A percentile compares a stretch with the other conserved stretches of the same genome.
phyloP scores from a whole-genome alignment of 1,140 invertebrate genomes.

The Eueides isabella region DNA sequence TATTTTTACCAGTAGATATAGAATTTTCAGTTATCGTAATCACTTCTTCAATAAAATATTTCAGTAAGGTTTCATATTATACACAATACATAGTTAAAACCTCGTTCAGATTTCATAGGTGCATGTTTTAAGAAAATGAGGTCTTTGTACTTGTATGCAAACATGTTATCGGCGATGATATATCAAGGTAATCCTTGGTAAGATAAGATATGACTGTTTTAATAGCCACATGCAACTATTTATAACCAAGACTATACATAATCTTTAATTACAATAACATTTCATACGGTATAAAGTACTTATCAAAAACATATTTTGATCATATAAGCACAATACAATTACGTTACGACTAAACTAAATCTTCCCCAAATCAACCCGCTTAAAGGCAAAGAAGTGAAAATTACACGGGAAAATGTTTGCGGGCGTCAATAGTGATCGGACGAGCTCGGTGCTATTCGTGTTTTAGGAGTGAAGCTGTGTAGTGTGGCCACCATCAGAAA shows the following conservation, averaged over 20 bases:
- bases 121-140: background rate
- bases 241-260: background rate
- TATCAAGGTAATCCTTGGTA: constrained; percentile 19
- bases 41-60: too few relatives aligned
- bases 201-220: constrained; percentile 18
- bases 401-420: constrained; percentile 73
- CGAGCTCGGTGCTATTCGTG: constrained; percentile 55
- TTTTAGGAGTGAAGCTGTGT: constrained; percentile 58
- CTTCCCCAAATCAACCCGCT: constrained; percentile 38
- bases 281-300: background rate
- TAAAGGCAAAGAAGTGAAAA: constrained; percentile 52
- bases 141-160: constrained; percentile 7
- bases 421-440: constrained; percentile 71
- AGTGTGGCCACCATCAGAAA: constrained; percentile 43
- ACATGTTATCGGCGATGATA: constrained; percentile 4
- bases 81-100: too few relatives aligned
- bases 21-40: too few relatives aligned
- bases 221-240: constrained; percentile 13
- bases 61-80: too few relatives aligned
- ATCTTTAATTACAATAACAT: background rate
- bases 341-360: constrained; percentile 36
- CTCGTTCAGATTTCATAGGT: background rate
- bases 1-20: background rate
- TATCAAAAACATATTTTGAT: background rate
- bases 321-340: background rate